Percentiles rank a stretch among this genome's conserved stretches.
Evolutionary conservation across 2,797 vertebrate genomes (phyloP).

Genomic region (Myotis pilosus): DNA sequence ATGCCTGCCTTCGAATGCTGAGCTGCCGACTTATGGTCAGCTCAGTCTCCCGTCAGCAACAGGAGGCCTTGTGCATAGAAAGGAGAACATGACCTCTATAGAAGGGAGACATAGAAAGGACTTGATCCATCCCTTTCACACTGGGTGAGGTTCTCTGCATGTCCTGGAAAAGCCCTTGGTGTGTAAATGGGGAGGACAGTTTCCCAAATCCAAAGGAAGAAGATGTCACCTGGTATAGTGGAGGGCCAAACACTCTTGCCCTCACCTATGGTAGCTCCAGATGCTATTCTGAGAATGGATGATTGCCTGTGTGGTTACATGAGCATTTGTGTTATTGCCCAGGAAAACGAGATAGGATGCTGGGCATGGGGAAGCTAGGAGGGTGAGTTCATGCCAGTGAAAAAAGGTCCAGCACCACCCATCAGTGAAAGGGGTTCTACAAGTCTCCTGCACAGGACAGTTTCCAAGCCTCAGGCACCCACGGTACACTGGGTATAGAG

Average conservation of each 20-base stretch:
- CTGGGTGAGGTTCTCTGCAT: neutral
- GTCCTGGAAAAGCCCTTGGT: neutral
- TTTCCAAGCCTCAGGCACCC: neutral
- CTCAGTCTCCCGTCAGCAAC: neutral
- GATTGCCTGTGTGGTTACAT: neutral
- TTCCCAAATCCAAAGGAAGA: accelerated
- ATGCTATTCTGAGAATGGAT: neutral
- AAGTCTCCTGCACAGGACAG: neutral
- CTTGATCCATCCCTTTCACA: neutral
- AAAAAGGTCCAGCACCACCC: neutral
- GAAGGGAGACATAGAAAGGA: neutral
- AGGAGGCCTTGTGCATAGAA: neutral
- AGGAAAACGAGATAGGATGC: too few species aligned
- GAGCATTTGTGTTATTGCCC: neutral
- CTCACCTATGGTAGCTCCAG: neutral
- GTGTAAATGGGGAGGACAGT: neutral
- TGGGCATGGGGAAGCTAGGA: neutral
- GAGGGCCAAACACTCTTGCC: neutral
- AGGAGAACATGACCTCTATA: neutral
- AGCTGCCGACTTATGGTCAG: neutral
- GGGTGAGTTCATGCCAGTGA: neutral
- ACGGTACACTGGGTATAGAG: neutral
- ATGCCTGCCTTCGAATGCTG: neutral
- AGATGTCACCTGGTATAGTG: neutral
- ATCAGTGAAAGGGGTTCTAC: neutral